phyloP scores from a whole-genome alignment of 2,113 vertebrate species.

The Petroica traversi region DNA sequence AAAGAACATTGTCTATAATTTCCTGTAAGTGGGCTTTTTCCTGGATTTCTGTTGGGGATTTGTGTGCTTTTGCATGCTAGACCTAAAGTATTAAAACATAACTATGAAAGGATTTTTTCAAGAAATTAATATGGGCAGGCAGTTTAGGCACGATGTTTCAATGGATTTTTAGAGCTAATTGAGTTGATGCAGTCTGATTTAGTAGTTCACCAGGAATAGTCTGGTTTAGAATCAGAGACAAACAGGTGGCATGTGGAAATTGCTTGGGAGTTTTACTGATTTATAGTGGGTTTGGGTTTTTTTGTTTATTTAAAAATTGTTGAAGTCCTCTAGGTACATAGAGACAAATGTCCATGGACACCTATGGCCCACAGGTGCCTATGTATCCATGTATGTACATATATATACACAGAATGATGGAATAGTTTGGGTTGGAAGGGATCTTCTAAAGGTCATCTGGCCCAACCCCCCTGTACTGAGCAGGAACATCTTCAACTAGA shows the following conservation, averaged over 20 bases:
- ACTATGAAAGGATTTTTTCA: conserved; percentile 52
- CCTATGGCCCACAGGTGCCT: not conserved
- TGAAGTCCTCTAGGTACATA: not conserved
- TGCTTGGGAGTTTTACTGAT: not conserved
- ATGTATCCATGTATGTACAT: too few relatives aligned
- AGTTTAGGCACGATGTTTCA: conserved; percentile 27
- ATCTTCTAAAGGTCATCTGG: not conserved
- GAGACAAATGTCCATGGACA: not conserved
- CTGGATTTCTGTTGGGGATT: conserved; percentile 49
- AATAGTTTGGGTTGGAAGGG: not conserved
- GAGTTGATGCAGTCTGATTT: conserved; percentile 39
- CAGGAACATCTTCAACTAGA: not conserved
- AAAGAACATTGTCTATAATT: not conserved
- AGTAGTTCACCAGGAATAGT: not conserved
- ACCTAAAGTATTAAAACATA: conserved; percentile 58
- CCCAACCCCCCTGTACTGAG: not conserved
- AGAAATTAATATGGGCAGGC: conserved; percentile 37
- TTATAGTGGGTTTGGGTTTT: not conserved
- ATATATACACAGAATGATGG: not conserved
- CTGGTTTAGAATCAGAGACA: not conserved
- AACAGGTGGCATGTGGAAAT: not conserved
- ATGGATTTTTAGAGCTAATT: conserved; percentile 48
- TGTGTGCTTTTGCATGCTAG: conserved; percentile 25
- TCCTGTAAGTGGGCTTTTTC: not conserved
- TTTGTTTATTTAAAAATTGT: not conserved